Evolutionary conservation across 2,113 vertebrate species (phyloP), one percentile per base, ranked within the genome.

Genomic region (Antigone vipio): DNA sequence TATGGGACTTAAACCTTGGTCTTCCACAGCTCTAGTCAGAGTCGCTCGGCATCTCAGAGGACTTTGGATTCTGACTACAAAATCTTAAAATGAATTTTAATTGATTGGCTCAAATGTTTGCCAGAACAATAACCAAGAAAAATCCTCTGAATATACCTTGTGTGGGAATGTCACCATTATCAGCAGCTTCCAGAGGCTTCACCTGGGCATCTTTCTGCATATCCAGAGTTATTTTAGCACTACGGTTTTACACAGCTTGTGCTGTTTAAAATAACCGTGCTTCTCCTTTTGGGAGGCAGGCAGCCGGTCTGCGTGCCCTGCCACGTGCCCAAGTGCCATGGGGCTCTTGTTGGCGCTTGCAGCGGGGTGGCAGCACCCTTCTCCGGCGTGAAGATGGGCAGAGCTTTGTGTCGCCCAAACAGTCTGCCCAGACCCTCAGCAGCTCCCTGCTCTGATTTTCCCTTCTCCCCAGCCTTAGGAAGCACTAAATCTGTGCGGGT

Each of bases 1-100:
- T 95, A 47, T 77, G 95, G 95, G 95, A 96, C 94, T 92, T 77
- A 77, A 96, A 83, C 32, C 75, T 88, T 91, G 91, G 85, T 73
- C 63, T 80, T 93, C 79, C 79, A 66, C 78, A 77, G 88, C 90
- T 90, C 91, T 64, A 90, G 88, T 85, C 91, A 1, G 64, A 79
- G 72, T 60, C 72, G 11, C 59, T 7, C 26, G 6, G 72, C 66
- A 71, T 74, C 95, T 95, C 85, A 0, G 63, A 93, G 94, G 93
- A 45, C 68, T 85, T 75, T 75, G 83, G 42, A 56, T 42, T 85
- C 68, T 40, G 67, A 7, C 72, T 83, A 30, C 38, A 62, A 71
- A 95, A 84, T 22, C 79, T 80, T 30, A 56, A 50, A 45, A 84
- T 50, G n/a, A 67, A 64, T 95, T 88, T 95, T 67, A 93, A 91